Conservation (phyloP, 2,888 invertebrate species). For the Heliconius sara region DNA sequence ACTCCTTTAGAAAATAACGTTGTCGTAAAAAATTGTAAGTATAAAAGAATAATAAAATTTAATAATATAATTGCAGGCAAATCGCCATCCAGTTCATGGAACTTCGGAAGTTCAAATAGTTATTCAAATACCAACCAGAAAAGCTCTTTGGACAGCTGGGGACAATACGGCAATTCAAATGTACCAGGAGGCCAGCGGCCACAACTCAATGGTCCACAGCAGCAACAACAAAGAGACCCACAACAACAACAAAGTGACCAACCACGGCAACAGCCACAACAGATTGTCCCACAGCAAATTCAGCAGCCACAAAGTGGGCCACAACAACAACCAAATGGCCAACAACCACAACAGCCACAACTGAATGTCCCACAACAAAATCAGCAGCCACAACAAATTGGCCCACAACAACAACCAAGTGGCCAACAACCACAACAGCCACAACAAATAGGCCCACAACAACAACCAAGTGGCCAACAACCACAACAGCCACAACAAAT, state of each 20-base stretch:
- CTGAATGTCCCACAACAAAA: not conserved
- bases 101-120: not conserved
- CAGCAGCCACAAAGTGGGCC: not conserved
- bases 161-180: not conserved
- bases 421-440: not conserved
- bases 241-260: too few species aligned
- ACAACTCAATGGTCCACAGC: too few species aligned
- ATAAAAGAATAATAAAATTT: too few species aligned
- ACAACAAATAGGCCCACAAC: not conserved
- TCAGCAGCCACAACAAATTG: too few species aligned
- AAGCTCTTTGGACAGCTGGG: not conserved
- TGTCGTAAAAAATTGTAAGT: too few species aligned
- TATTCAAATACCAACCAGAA: not conserved
- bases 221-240: not conserved
- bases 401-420: not conserved
- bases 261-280: not conserved
- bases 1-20: too few species aligned
- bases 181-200: not conserved
- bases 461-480: not conserved
- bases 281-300: not conserved
- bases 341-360: not conserved
- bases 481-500: not conserved
- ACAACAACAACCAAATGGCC: not conserved
- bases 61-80: not conserved
- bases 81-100: not conserved